Percentiles rank a stretch among this genome's conserved stretches.
Evolutionary conservation across 2,797 vertebrate genomes (phyloP).

Genomic region (Pipistrellus pipistrellus): DNA sequence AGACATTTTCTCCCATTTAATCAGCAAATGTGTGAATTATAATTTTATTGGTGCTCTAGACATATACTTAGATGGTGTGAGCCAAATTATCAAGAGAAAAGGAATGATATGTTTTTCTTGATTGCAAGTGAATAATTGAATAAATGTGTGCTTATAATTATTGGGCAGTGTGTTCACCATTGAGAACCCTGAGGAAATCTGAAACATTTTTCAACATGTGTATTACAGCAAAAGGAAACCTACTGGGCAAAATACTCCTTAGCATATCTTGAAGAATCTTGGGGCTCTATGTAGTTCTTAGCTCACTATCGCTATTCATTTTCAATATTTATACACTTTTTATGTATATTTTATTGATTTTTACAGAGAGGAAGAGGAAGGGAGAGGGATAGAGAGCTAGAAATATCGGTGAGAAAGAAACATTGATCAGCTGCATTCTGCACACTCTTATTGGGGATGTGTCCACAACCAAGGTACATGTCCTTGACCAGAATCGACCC

Average conservation of each 20-base stretch:
- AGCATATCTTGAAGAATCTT: conserved; percentile 4
- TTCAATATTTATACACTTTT: background rate
- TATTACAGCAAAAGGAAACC: conserved; percentile 13
- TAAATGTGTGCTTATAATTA: conserved; percentile 6
- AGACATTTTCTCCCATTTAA: conserved; percentile 22
- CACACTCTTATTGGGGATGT: no score
- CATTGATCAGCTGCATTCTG: no score
- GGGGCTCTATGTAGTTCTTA: conserved; percentile 30
- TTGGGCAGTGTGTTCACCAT: background rate
- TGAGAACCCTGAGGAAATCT: background rate
- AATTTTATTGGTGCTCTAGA: conserved; percentile 29
- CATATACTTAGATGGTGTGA: background rate
- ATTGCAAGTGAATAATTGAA: conserved; percentile 19
- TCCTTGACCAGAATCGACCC: no score
- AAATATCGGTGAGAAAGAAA: no score
- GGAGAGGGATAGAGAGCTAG: no score
- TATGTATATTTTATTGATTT: no score
- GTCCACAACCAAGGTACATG: no score
- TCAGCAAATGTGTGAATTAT: background rate
- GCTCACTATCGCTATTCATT: background rate
- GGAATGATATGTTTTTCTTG: background rate
- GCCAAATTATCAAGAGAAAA: conserved; percentile 51
- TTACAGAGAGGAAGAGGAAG: no score
- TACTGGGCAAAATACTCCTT: background rate
- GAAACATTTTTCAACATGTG: background rate